Conservation (phyloP, 2,797 vertebrate species). For the Cichlasoma orientale region DNA sequence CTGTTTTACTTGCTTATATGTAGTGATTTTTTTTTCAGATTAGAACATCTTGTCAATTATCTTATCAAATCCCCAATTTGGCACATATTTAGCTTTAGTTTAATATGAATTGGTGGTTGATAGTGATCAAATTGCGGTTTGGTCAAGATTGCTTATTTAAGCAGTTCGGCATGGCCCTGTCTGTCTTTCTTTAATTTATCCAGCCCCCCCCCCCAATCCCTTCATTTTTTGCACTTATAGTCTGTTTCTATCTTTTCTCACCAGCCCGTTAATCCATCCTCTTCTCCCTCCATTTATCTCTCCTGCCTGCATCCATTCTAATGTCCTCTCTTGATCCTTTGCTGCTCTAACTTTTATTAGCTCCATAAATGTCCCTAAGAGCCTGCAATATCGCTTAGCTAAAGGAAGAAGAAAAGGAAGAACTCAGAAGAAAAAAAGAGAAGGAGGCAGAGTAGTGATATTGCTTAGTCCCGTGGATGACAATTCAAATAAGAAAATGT, state of each 20-base stretch:
- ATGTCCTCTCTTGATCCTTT: conserved; percentile 65
- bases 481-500: conserved; percentile 68
- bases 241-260: conserved; percentile 33
- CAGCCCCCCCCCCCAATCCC: background rate
- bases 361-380: conserved; percentile 80
- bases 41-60: background rate
- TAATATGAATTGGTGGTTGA: background rate
- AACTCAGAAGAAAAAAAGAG: conserved; percentile 26
- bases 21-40: background rate
- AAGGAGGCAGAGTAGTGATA: conserved; percentile 30
- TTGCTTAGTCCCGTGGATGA: conserved; percentile 48
- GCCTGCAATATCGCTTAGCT: conserved; percentile 67
- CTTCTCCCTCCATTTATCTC: conserved; percentile 41
- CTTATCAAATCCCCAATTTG: background rate
- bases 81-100: background rate
- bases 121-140: background rate
- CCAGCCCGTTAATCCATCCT: conserved; percentile 40
- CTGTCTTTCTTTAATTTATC: conserved; percentile 13
- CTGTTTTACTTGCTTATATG: background rate
- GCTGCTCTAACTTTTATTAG: conserved; percentile 78
- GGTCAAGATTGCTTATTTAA: background rate
- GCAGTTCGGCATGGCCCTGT: background rate
- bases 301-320: conserved; percentile 35
- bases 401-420: conserved; percentile 56
- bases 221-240: conserved; percentile 15